These are phyloP conservation scores for Acrocephalus kingi DNA, from an alignment of 2,113 vertebrate genomes.

Conservation along the genomic window DNA sequence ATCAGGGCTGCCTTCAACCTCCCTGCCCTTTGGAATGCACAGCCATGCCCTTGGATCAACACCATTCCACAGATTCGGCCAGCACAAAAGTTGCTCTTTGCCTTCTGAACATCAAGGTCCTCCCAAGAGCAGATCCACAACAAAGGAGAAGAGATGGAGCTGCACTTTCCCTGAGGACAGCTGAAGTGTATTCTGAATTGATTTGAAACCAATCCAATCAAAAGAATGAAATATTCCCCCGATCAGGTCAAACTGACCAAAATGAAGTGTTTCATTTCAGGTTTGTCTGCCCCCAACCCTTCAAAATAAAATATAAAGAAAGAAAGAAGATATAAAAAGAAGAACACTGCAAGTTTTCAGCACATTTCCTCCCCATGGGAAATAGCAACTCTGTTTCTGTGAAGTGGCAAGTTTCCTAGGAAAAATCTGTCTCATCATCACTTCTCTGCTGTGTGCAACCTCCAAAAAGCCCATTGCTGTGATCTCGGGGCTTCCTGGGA, in stretches of 20 bases:
- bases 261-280: constrained; percentile 69
- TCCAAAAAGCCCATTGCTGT: neutral
- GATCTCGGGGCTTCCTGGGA: neutral
- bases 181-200: neutral
- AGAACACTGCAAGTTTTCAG: neutral
- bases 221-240: neutral
- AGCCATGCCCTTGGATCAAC: neutral
- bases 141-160: neutral
- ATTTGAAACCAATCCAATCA: constrained; percentile 54
- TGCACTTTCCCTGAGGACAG: neutral
- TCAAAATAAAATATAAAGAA: neutral
- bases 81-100: neutral
- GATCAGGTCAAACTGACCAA: constrained; percentile 29
- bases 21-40: neutral
- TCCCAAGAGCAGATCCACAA: neutral
- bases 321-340: neutral
- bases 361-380: neutral
- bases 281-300: neutral
- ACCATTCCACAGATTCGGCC: neutral
- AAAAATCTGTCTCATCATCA: neutral
- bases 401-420: neutral
- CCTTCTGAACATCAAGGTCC: neutral
- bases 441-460: neutral
- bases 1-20: neutral
- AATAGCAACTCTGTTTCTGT: neutral